Evolutionary conservation across 2,113 vertebrate genomes (phyloP).

Genomic region (Lanius ludovicianus): DNA sequence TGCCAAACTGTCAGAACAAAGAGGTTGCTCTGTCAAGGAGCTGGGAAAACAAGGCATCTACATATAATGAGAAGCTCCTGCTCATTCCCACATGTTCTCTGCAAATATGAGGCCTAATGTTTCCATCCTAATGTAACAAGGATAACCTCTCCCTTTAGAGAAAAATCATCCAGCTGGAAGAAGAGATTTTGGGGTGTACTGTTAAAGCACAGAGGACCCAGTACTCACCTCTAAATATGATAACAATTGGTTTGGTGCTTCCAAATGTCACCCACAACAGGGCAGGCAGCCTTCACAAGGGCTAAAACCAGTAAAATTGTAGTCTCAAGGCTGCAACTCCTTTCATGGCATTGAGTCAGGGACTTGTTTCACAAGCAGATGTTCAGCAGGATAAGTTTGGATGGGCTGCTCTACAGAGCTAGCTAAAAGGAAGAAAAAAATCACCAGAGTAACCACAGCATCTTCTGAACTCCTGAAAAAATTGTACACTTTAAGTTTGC

Average conservation of each 20-base stretch:
- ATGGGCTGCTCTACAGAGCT: background rate
- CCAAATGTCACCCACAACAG: rapidly evolving
- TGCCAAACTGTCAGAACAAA: background rate
- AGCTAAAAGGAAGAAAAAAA: background rate
- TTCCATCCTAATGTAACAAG: background rate
- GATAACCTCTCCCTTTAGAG: background rate
- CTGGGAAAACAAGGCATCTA: background rate
- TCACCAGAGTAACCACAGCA: background rate
- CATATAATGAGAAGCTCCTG: background rate
- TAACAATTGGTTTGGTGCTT: background rate
- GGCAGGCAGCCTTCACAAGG: background rate
- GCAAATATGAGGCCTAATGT: rapidly evolving
- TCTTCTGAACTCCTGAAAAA: background rate
- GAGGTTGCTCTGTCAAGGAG: background rate
- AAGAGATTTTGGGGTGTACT: background rate
- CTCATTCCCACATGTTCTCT: background rate
- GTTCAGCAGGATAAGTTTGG: background rate
- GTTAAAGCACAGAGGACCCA: background rate
- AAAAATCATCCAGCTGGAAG: background rate
- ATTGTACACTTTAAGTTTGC: background rate
- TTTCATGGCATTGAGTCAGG: background rate
- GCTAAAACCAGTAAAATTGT: background rate
- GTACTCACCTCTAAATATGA: background rate
- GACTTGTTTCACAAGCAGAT: background rate
- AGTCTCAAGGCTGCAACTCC: background rate